phyloP scores from a whole-genome alignment of 2,113 vertebrate genomes.

The Ochotona princeps region DNA sequence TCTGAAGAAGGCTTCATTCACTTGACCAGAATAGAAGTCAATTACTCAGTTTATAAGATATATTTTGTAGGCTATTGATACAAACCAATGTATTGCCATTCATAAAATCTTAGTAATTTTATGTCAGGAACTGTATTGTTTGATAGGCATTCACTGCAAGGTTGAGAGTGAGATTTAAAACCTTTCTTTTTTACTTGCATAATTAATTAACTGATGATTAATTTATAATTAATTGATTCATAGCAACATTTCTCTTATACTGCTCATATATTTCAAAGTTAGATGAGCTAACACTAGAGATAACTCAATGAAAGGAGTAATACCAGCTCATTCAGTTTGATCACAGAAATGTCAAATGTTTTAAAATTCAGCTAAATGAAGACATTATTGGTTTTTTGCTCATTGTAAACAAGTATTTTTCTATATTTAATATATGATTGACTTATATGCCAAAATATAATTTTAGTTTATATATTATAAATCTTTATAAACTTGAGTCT shows the following conservation, averaged over 20 bases:
- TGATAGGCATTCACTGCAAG: not conserved
- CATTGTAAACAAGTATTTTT: not conserved
- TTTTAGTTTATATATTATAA: not conserved
- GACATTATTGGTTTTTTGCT: not conserved
- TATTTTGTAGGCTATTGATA: conserved; percentile 24
- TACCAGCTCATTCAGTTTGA: not conserved
- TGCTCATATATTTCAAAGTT: conserved; percentile 23
- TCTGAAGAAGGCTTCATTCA: not conserved
- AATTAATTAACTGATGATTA: too few species aligned
- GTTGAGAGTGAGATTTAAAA: not conserved
- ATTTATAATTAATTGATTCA: too few species aligned
- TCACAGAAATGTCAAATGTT: conserved; percentile 25
- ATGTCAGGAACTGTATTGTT: conserved; percentile 6
- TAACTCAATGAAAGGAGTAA: conserved; percentile 36
- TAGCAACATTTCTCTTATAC: not conserved
- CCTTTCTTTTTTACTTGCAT: not conserved
- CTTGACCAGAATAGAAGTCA: conserved; percentile 59
- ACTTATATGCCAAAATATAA: not conserved
- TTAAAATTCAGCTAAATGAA: not conserved
- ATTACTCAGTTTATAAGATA: conserved; percentile 47
- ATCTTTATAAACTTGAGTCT: not conserved
- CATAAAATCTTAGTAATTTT: conserved; percentile 48
- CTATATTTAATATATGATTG: not conserved
- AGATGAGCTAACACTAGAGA: not conserved
- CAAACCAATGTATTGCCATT: conserved; percentile 32